phyloP scores from a whole-genome alignment of 2,113 vertebrate species.

The Python bivittatus region DNA sequence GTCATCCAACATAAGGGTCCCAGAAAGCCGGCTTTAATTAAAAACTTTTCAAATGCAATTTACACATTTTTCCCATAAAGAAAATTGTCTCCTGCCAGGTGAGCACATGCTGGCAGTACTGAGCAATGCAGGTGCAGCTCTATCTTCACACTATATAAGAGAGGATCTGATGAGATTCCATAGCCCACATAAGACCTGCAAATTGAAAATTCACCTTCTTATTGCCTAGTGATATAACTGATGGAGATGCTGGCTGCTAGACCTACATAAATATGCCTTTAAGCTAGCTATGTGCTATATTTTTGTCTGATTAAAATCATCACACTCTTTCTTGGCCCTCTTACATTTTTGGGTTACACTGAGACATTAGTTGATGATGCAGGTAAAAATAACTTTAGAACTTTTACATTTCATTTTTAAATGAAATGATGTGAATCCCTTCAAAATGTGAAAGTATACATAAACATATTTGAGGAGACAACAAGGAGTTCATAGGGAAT shows the following conservation, averaged over 20 bases:
- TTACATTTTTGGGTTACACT: slow-evolving; percentile 30
- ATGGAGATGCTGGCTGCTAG: slow-evolving; percentile 26
- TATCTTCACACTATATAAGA: background rate
- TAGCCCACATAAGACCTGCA: slow-evolving; percentile 52
- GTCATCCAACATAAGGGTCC: background rate
- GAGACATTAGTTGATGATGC: slow-evolving; percentile 20
- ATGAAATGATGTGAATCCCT: slow-evolving; percentile 27
- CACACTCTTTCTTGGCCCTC: background rate
- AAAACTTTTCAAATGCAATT: slow-evolving; percentile 57
- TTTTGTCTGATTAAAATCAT: slow-evolving; percentile 35
- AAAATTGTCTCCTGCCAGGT: slow-evolving; percentile 58
- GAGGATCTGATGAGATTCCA: slow-evolving; percentile 60
- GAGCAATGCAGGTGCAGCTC: background rate
- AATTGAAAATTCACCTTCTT: slow-evolving; percentile 60
- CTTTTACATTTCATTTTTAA: slow-evolving; percentile 42
- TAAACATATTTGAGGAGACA: slow-evolving; percentile 22
- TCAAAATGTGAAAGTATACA: slow-evolving; percentile 30
- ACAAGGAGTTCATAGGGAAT: slow-evolving; percentile 16
- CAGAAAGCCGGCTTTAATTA: slow-evolving; percentile 48
- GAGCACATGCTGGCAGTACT: background rate
- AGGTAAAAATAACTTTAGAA: slow-evolving; percentile 37
- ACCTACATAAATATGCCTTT: slow-evolving; percentile 48
- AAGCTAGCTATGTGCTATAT: slow-evolving; percentile 41
- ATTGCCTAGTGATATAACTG: slow-evolving; percentile 32
- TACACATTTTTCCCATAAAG: slow-evolving; percentile 58